Percentiles rank a stretch among this genome's conserved stretches.
These are phyloP conservation scores for Eospalax fontanierii DNA, from an alignment of 2,797 vertebrate species.

Conservation along the genomic window DNA sequence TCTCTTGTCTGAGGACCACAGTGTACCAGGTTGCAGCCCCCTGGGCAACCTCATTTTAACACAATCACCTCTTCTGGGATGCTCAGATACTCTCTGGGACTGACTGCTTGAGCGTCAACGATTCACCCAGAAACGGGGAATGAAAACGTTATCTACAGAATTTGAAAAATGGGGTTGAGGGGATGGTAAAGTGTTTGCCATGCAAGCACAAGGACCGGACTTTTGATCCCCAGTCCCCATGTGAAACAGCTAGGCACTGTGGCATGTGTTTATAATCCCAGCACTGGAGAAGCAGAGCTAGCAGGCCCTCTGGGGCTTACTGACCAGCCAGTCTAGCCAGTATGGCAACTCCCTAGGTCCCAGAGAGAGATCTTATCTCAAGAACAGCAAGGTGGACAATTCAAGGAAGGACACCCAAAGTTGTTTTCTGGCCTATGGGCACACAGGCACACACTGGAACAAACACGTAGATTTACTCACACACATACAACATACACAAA, in stretches of 20 bases:
- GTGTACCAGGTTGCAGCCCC: rapidly evolving
- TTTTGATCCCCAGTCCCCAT: neutral
- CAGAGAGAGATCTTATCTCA: neutral
- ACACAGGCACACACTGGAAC: too few relatives aligned
- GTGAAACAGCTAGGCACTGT: neutral
- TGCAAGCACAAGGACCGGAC: neutral
- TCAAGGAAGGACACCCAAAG: neutral
- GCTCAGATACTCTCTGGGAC: rapidly evolving
- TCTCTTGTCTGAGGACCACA: neutral
- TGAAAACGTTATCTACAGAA: neutral
- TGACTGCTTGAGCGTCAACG: neutral
- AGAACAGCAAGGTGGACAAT: neutral
- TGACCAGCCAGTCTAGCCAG: neutral
- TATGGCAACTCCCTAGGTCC: too few relatives aligned
- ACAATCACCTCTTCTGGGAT: rapidly evolving
- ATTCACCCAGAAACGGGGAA: rapidly evolving
- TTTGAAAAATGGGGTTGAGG: neutral
- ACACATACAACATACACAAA: neutral
- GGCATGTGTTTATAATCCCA: neutral
- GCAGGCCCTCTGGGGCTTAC: neutral
- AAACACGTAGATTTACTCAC: neutral
- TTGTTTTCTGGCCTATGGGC: neutral
- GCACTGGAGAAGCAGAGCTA: neutral
- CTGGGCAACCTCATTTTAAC: neutral
- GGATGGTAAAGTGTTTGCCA: neutral